Conservation (phyloP, 1,140 invertebrate genomes). For the Drosophila elegans region DNA sequence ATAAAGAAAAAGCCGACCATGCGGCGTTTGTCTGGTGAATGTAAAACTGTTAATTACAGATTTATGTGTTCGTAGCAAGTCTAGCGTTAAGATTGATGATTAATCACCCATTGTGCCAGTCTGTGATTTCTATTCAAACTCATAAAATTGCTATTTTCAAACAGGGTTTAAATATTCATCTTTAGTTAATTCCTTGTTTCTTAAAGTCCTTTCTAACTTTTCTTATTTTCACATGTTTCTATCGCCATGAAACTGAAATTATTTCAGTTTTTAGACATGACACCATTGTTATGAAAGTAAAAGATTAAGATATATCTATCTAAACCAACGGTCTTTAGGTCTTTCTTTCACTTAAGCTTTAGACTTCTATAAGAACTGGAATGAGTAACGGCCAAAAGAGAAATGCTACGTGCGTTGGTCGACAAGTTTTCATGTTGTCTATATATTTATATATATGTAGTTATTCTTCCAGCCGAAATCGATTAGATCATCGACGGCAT, state of each 20-base stretch:
- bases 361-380: constrained; percentile 26
- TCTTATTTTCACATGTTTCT: too few species aligned
- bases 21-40: constrained; percentile 30
- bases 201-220: too few species aligned
- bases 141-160: constrained; percentile 1
- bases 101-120: constrained; percentile 29
- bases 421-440: constrained; percentile 13
- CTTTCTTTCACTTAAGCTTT: constrained; percentile 17
- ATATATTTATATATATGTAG: constrained; percentile 11
- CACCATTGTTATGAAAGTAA: constrained; percentile 5
- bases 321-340: constrained; percentile 38
- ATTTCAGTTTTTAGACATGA: constrained; percentile 3
- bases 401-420: constrained; percentile 57
- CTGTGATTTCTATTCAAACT: neutral
- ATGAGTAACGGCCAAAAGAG: constrained; percentile 33
- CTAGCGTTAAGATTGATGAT: constrained; percentile 40
- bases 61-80: constrained; percentile 28
- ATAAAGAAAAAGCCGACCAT: constrained; percentile 37
- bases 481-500: constrained; percentile 72
- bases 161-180: too few species aligned
- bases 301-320: constrained; percentile 8
- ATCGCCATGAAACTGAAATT: neutral
- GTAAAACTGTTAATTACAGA: constrained; percentile 41
- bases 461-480: constrained; percentile 44
- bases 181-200: too few species aligned